Evolutionary conservation across 2,888 invertebrate genomes (phyloP), one percentile per base, ranked within the genome.

Genomic region (Nemapogon koenigi): DNA sequence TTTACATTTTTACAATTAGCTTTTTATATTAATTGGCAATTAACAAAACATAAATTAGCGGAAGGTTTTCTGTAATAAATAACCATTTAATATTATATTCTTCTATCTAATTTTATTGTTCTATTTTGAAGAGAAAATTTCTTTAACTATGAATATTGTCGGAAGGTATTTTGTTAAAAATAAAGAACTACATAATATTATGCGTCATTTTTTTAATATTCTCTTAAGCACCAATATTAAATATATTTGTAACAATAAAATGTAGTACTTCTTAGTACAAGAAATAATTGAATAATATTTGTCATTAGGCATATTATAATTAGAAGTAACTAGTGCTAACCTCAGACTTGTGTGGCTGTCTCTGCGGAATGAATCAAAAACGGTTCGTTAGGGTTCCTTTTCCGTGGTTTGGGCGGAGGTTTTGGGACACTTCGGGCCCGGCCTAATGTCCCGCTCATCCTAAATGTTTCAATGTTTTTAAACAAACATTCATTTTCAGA

Each of bases 261-360:
- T 11, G 13, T 16, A 15, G 22, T n/a, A 35, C 4, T 18, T 22
- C 4, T 30, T 7, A 30, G 31, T 14, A 13, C 4, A 13, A 15
- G 14, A 35, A 18, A 35, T 25, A 10, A 31, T 16, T 31, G 31
- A 31, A 31, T 22, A 6, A 22, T 22, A 22, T 22, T 22, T 7
- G 22, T 22, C 6, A 6, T 6, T 22, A 22, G 22, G 22, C 6
- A 7, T 22, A 22, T 22, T 22, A 6, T 7, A 22, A 22, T 22
- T 10, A 22, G 6, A 22, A 22, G 10, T 7, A 7, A 10, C 22
- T 22, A 22, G 10, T 7, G 11, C 11, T 4, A n/a, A 33, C 11
- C 26, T 81, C 83, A 90, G 71, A 92, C 92, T 79, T 92, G 91
- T 46, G 92, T 92, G 37, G 91, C 92, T 50, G 91, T 91, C 53